Evolutionary conservation across 1,140 invertebrate genomes (phyloP).

Genomic region (Lordiphosa collinella): DNA sequence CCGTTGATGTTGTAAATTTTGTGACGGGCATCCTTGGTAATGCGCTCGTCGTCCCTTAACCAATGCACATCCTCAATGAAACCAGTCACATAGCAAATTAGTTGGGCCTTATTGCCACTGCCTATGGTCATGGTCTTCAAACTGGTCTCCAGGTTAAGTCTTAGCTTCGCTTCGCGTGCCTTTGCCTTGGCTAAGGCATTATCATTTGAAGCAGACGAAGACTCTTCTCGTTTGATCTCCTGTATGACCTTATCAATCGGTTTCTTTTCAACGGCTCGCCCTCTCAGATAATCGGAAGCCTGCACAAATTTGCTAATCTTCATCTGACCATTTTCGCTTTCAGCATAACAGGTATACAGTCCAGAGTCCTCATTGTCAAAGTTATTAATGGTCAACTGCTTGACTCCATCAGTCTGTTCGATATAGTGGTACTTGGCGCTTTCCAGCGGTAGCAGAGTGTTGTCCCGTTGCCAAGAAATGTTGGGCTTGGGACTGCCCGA

Average conservation of each 20-base stretch:
- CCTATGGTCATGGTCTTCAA: constrained; percentile 72
- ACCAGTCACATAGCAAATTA: constrained; percentile 71
- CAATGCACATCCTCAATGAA: constrained; percentile 73
- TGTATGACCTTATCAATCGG: constrained; percentile 34
- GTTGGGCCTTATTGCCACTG: constrained; percentile 69
- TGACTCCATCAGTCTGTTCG: constrained; percentile 51
- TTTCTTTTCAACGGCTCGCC: constrained; percentile 42
- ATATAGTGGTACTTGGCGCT: constrained; percentile 80
- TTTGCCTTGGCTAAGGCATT: constrained; percentile 36
- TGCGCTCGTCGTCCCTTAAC: constrained; percentile 59
- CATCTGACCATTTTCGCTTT: constrained; percentile 74
- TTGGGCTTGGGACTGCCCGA: constrained; percentile 71
- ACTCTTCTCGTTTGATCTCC: constrained; percentile 26
- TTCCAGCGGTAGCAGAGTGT: constrained; percentile 80
- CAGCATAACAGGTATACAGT: constrained; percentile 72
- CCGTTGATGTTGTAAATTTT: constrained; percentile 79
- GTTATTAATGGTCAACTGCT: constrained; percentile 60
- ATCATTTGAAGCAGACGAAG: neutral
- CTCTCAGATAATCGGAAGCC: constrained; percentile 59
- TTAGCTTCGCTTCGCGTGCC: constrained; percentile 56
- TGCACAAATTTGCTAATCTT: constrained; percentile 77
- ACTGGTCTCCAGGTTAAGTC: constrained; percentile 56
- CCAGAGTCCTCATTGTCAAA: constrained; percentile 56
- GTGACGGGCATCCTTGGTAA: constrained; percentile 63
- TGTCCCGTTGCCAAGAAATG: constrained; percentile 92